Percentiles rank a stretch among this genome's conserved stretches.
These are phyloP conservation scores for Eudyptes chrysolophus DNA, from an alignment of 2,113 vertebrate genomes.

Conservation along the genomic window DNA sequence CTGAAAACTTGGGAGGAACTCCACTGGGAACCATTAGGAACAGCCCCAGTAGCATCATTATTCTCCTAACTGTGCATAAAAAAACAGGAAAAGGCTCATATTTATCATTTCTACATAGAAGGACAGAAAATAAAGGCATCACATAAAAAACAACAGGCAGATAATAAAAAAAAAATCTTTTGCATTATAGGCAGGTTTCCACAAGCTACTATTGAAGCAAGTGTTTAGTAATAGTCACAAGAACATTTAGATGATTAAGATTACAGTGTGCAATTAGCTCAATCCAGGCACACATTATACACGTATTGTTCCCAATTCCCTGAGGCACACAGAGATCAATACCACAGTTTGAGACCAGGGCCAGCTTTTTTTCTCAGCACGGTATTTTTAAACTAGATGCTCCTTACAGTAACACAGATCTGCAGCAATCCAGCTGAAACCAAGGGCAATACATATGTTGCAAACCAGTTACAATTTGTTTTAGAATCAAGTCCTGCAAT, in stretches of 20 bases:
- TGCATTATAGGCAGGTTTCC: neutral
- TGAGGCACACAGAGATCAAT: neutral
- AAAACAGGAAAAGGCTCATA: neutral
- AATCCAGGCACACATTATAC: neutral
- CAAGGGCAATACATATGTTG: fast-evolving
- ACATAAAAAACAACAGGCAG: neutral
- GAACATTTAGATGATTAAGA: neutral
- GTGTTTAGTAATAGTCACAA: neutral
- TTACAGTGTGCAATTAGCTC: neutral
- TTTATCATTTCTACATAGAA: neutral
- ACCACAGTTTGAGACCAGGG: neutral
- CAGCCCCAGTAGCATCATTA: neutral
- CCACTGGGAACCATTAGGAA: neutral
- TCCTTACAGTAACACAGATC: neutral
- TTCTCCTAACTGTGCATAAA: neutral
- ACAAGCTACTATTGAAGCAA: neutral
- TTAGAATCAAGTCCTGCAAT: neutral
- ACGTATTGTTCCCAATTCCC: neutral
- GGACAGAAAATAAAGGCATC: neutral
- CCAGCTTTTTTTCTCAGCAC: neutral
- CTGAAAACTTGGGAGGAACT: neutral
- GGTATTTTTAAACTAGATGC: neutral
- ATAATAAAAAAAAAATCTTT: neutral
- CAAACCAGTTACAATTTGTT: neutral
- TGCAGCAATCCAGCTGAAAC: neutral